Evolutionary conservation across 2,888 invertebrate genomes (phyloP).

Genomic region (Tetragnatha montana): DNA sequence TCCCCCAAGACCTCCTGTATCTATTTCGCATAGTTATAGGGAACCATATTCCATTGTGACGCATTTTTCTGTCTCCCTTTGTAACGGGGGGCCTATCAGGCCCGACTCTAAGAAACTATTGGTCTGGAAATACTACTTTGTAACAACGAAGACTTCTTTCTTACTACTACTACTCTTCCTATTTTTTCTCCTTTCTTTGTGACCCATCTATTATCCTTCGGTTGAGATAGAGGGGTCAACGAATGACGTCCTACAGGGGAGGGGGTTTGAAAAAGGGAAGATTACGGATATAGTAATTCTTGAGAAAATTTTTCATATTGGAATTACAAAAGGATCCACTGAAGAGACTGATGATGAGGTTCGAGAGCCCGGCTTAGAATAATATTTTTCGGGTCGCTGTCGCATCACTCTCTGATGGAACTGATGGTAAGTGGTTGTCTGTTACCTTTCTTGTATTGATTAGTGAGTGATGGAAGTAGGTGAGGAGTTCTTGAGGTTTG

Average conservation of each 20-base stretch:
- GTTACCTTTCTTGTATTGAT: constrained; percentile 18
- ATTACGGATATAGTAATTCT: constrained; percentile 41
- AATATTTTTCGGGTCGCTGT: no score
- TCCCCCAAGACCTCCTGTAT: background rate
- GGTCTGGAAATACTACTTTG: constrained; percentile 56
- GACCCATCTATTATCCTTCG: constrained; percentile 20
- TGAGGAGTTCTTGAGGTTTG: no score
- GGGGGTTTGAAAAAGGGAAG: constrained; percentile 23
- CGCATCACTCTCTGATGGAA: background rate
- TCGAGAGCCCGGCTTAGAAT: background rate
- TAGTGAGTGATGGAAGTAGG: background rate
- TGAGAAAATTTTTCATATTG: constrained; percentile 27
- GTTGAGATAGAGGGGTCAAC: constrained; percentile 49
- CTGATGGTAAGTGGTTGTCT: constrained; percentile 41
- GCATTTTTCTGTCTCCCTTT: background rate
- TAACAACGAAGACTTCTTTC: constrained; percentile 41
- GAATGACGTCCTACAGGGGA: constrained; percentile 9
- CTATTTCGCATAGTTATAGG: constrained; percentile 12
- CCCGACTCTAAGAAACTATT: constrained; percentile 50
- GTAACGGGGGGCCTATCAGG: constrained; percentile 43
- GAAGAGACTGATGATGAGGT: background rate
- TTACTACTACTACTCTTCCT: constrained; percentile 3
- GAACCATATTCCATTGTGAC: constrained; percentile 14
- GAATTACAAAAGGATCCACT: constrained; percentile 41
- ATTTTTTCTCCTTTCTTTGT: constrained; percentile 26